These are phyloP conservation scores for Oxystoma pomonae DNA, from an alignment of 2,888 invertebrate species.

Conservation along the genomic window DNA sequence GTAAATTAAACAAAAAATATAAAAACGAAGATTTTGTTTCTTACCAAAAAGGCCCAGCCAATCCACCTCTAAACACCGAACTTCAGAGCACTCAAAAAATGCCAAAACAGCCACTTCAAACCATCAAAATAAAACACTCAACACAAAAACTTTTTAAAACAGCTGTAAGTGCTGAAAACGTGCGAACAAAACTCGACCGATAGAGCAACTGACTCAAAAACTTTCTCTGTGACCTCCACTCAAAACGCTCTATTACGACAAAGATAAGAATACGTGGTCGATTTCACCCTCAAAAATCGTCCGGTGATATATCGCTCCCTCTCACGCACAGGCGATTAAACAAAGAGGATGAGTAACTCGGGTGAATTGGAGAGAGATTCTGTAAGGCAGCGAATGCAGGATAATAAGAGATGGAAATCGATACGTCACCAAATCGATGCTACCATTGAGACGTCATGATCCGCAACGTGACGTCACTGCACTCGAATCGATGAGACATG, in stretches of 20 bases:
- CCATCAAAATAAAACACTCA: constrained; percentile 4
- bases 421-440: constrained; percentile 24
- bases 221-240: constrained; percentile 27
- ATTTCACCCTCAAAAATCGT: no score
- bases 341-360: neutral
- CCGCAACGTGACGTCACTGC: constrained; percentile 20
- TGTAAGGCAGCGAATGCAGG: neutral
- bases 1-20: no score
- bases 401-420: constrained; percentile 5
- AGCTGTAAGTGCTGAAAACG: constrained; percentile 17
- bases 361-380: neutral
- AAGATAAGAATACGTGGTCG: neutral
- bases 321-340: no score
- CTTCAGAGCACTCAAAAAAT: neutral
- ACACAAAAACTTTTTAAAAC: constrained; percentile 4
- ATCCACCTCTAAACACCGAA: neutral
- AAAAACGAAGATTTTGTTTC: no score
- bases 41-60: neutral
- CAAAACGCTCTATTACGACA: constrained; percentile 19
- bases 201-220: constrained; percentile 21
- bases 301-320: no score
- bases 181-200: constrained; percentile 16
- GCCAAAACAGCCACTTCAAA: constrained; percentile 6
- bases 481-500: constrained; percentile 5
- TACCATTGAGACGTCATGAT: constrained; percentile 22